phyloP scores from a whole-genome alignment of 2,113 vertebrate genomes.

The Sebastes schlegelii region DNA sequence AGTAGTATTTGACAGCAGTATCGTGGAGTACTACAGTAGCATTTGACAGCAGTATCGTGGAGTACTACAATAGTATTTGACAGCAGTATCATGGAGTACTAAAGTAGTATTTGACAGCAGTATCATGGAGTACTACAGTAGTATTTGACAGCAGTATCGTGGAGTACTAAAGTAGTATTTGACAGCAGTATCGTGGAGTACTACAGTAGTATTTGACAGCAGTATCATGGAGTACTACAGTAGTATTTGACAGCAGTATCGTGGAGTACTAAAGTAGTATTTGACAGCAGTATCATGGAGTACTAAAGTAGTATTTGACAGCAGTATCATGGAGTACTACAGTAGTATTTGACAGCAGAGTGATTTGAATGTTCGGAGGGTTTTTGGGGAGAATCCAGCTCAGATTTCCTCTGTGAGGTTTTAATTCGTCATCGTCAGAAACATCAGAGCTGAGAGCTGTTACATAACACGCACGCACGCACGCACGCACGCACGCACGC shows the following conservation, averaged over 20 bases:
- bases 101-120: too few relatives aligned
- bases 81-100: too few relatives aligned
- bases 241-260: neutral
- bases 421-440: constrained; percentile 59
- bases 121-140: too few relatives aligned
- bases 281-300: neutral
- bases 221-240: neutral
- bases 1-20: too few relatives aligned
- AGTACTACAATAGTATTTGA: too few relatives aligned
- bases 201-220: neutral
- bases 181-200: too few relatives aligned
- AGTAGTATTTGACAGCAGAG: constrained; percentile 2
- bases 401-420: constrained; percentile 34
- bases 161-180: too few relatives aligned
- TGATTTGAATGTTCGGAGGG: constrained; percentile 13
- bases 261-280: neutral
- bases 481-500: neutral
- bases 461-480: constrained; percentile 42
- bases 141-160: too few relatives aligned
- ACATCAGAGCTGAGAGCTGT: constrained; percentile 56
- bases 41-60: too few relatives aligned
- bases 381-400: constrained; percentile 49
- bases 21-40: too few relatives aligned
- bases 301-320: neutral
- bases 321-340: neutral